Conservation (phyloP, 1,140 invertebrate genomes). For the Drosophila eugracilis region DNA sequence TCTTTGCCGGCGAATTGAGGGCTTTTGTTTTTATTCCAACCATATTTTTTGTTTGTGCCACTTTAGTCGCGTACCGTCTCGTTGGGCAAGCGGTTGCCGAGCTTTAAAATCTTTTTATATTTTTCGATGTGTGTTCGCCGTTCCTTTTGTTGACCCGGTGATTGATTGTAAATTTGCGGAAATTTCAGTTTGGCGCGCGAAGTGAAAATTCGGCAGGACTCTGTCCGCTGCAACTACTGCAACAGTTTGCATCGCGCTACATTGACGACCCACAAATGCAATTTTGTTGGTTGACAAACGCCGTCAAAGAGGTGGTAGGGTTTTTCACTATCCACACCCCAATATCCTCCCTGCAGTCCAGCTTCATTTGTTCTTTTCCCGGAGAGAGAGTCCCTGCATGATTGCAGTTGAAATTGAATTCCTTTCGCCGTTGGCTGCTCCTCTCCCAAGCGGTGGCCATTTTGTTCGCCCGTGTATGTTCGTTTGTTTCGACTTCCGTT, state of each 20-base stretch:
- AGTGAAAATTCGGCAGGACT: constrained; percentile 23
- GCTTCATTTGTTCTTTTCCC: constrained; percentile 27
- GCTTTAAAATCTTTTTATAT: constrained; percentile 17
- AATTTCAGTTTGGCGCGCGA: constrained; percentile 45
- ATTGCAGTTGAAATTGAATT: constrained; percentile 74
- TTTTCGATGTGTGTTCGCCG: background rate
- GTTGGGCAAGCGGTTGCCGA: constrained; percentile 32
- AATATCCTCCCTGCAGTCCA: background rate
- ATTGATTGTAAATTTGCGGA: constrained; percentile 57
- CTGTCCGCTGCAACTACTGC: constrained; percentile 2
- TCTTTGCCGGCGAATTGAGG: constrained; percentile 32
- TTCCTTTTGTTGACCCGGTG: constrained; percentile 16
- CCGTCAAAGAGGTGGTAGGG: constrained; percentile 59
- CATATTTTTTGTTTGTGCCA: constrained; percentile 15
- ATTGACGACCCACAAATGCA: constrained; percentile 55
- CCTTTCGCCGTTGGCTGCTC: constrained; percentile 36
- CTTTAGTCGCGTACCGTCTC: constrained; percentile 40
- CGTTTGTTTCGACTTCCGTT: constrained; percentile 39
- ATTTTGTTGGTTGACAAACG: constrained; percentile 79
- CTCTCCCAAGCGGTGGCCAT: constrained; percentile 44
- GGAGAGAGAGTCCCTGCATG: constrained; percentile 40
- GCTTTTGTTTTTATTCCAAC: constrained; percentile 19
- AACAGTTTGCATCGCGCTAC: constrained; percentile 15
- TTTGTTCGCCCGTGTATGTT: constrained; percentile 37
- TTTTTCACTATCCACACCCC: constrained; percentile 1